Conservation (phyloP, 2,113 vertebrate species). For the Megaceryle maxima region DNA sequence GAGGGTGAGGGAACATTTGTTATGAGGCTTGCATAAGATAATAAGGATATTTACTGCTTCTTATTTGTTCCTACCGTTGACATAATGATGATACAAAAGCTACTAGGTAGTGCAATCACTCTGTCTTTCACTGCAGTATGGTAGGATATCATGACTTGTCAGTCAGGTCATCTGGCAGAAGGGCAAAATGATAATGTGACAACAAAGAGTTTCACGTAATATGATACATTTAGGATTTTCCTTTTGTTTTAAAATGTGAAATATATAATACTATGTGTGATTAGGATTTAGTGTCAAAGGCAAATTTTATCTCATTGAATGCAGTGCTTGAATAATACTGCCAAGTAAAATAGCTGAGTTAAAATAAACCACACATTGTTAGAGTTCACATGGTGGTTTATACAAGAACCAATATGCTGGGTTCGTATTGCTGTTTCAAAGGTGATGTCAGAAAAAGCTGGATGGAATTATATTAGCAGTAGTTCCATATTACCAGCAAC, state of each 20-base stretch:
- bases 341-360: not conserved
- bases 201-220: not conserved
- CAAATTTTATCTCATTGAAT: not conserved
- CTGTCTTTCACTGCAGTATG: not conserved
- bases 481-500: not conserved
- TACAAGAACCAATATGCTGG: not conserved
- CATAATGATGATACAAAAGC: not conserved
- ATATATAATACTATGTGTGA: not conserved
- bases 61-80: not conserved
- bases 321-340: not conserved
- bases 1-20: not conserved
- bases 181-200: not conserved
- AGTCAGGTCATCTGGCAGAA: not conserved
- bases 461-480: not conserved
- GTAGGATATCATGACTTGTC: not conserved
- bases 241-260: not conserved
- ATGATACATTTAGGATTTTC: not conserved
- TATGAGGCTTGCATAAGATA: rapidly evolving
- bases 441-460: not conserved
- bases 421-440: not conserved
- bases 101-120: not conserved
- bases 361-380: not conserved
- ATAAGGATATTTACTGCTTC: not conserved
- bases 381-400: not conserved
- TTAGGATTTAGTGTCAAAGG: not conserved